A percentile compares a stretch with the other conserved stretches of the same genome.
These are phyloP conservation scores for Cynodonichthys magdalenae DNA, from an alignment of 2,797 vertebrate species.

Conservation along the genomic window DNA sequence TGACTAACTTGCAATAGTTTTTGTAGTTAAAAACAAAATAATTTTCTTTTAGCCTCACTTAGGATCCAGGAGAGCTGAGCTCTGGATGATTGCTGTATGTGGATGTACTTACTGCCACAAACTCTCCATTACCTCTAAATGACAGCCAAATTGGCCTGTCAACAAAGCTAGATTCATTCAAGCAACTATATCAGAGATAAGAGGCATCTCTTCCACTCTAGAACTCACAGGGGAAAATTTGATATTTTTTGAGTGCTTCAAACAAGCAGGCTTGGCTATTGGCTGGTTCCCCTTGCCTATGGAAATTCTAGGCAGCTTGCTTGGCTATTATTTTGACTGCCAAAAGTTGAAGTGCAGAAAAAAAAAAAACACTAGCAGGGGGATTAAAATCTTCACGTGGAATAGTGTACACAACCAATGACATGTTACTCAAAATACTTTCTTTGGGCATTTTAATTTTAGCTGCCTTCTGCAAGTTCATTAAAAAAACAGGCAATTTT, in stretches of 20 bases:
- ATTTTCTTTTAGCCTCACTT: background rate
- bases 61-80: constrained; percentile 15
- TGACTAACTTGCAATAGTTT: constrained; percentile 2
- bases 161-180: constrained; percentile 61
- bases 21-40: background rate
- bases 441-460: constrained; percentile 18
- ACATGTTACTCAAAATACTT: constrained; percentile 19
- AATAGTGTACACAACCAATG: constrained; percentile 18
- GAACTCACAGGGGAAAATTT: constrained; percentile 57
- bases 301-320: constrained; percentile 6
- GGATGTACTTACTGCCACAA: constrained; percentile 37
- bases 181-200: constrained; percentile 56
- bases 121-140: constrained; percentile 62
- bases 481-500: background rate
- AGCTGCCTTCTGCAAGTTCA: constrained; percentile 4
- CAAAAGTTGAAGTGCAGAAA: constrained; percentile 11
- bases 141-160: constrained; percentile 67
- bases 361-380: background rate
- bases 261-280: constrained; percentile 30
- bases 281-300: constrained; percentile 24
- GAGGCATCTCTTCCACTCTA: constrained; percentile 49
- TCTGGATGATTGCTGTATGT: constrained; percentile 33
- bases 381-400: constrained; percentile 17
- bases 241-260: constrained; percentile 57
- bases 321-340: constrained; percentile 30